phyloP scores from a whole-genome alignment of 2,888 invertebrate genomes.

The Caenorhabditis japonica region DNA sequence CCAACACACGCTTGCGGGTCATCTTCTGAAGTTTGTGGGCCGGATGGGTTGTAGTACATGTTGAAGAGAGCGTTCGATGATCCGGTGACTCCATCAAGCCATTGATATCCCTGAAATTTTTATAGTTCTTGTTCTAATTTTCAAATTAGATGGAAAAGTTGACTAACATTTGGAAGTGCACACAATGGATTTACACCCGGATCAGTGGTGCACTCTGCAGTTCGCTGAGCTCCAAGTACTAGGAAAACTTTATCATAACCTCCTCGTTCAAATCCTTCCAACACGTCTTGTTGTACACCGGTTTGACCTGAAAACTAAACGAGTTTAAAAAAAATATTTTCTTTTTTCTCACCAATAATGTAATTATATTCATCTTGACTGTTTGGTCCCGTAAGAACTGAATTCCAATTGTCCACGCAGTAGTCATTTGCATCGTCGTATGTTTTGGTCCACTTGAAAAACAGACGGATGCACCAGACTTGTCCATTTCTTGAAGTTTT shows the following conservation, averaged over 20 bases:
- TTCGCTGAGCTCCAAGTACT: slow-evolving; percentile 11
- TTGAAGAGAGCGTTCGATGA: slow-evolving; percentile 19
- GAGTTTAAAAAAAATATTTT: not conserved
- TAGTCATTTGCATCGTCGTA: slow-evolving; percentile 19
- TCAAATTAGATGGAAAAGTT: not conserved
- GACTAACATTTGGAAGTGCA: slow-evolving; percentile 6
- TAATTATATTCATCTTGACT: slow-evolving; percentile 25
- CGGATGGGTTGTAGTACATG: slow-evolving; percentile 14
- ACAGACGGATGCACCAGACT: slow-evolving; percentile 22
- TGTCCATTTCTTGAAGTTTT: slow-evolving; percentile 16
- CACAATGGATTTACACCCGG: slow-evolving; percentile 3
- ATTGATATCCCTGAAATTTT: slow-evolving; percentile 10
- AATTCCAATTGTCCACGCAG: slow-evolving; percentile 14
- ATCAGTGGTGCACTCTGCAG: slow-evolving; percentile 4
- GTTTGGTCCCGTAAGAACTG: slow-evolving; percentile 25
- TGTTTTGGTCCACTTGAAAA: slow-evolving; percentile 25
- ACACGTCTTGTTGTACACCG: slow-evolving; percentile 9
- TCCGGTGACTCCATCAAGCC: slow-evolving; percentile 23
- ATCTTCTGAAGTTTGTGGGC: slow-evolving; percentile 11
- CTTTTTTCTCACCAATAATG: slow-evolving; percentile 7
- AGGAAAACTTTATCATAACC: slow-evolving; percentile 3
- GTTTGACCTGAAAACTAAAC: slow-evolving; percentile 22
- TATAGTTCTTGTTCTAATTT: not conserved
- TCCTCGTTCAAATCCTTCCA: slow-evolving; percentile 8
- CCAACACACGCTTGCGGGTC: slow-evolving; percentile 32